Evolutionary conservation across 2,797 vertebrate genomes (phyloP), one percentile per base, ranked within the genome.

Genomic region (Gila robusta): DNA sequence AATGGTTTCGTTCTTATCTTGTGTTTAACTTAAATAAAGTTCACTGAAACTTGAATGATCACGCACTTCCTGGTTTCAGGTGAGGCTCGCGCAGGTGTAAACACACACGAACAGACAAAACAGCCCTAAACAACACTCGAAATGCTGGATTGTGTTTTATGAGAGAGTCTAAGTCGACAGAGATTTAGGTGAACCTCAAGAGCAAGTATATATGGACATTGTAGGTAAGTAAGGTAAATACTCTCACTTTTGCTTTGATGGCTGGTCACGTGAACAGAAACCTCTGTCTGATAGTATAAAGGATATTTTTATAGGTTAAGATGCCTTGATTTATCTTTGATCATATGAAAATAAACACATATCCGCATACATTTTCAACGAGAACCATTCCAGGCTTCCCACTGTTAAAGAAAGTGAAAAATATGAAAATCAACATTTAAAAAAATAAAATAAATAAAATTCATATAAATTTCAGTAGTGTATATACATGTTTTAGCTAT

Each of bases 1-100:
- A 26, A 28, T 39, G 47, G 49, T 73, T 62, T 77, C 26, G 16
- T 72, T 70, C 35, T 85, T 87, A 19, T 19, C 9, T 54, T 16
- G 17, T 67, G 39, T 69, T 82, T 73, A 4, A 21, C 41, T 47
- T 41, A 56, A 79, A 72, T 47, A 26, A 70, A 79, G 49, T 64
- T 81, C 4, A 70, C 12, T 5, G 47, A 79, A 35, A 39, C 56
- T 47, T 26, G 44, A 35, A 77, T 26, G 54, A 66, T 56, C 19
- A 66, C 79, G 47, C 62, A 66, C 89, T 90, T 90, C 89, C 89
- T 87, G 89, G 84, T 89, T 86, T 71, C 56, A 90, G 89, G 89
- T 89, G 86, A 85, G 82, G 9, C 54, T 62, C 69, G 77, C 23
- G 64, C 81, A 84, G 76, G 86, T 84, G 59, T 84, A 73, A 72